phyloP scores from a whole-genome alignment of 2,113 vertebrate genomes.

The Dasyurus viverrinus region DNA sequence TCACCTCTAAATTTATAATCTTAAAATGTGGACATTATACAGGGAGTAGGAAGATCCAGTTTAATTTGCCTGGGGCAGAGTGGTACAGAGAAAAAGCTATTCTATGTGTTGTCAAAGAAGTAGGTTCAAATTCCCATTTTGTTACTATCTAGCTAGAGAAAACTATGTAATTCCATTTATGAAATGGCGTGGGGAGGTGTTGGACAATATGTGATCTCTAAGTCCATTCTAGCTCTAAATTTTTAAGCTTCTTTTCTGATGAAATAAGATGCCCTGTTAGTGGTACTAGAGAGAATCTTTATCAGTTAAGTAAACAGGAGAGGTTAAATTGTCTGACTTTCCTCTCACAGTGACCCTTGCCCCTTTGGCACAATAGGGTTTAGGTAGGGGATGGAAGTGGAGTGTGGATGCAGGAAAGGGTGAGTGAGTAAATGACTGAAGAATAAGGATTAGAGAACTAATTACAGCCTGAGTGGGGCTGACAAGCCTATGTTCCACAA shows the following conservation, averaged over 20 bases:
- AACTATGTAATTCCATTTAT: background rate
- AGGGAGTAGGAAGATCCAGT: slow-evolving; percentile 22
- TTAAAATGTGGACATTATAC: background rate
- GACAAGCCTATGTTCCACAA: slow-evolving; percentile 56
- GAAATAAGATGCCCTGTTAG: background rate
- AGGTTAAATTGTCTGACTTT: slow-evolving; percentile 80
- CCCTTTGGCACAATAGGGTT: slow-evolving; percentile 56
- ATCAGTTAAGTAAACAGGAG: slow-evolving; percentile 68
- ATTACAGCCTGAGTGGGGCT: slow-evolving; percentile 51
- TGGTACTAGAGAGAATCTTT: slow-evolving; percentile 33
- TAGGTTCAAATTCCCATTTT: background rate
- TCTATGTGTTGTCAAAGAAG: background rate
- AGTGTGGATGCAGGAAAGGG: background rate
- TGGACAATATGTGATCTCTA: background rate
- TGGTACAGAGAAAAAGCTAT: background rate
- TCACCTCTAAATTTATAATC: background rate
- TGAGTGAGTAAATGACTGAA: background rate
- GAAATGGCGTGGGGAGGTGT: background rate
- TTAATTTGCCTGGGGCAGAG: slow-evolving; percentile 48
- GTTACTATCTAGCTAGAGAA: background rate
- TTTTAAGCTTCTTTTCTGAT: background rate
- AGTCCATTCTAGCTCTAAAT: background rate
- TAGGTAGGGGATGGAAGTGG: background rate
- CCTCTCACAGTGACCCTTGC: slow-evolving; percentile 57
- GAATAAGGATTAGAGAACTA: slow-evolving; percentile 54